Evolutionary conservation across 1,140 invertebrate genomes (phyloP), one percentile per base, ranked within the genome.

Genomic region (Penaeus japonicus): DNA sequence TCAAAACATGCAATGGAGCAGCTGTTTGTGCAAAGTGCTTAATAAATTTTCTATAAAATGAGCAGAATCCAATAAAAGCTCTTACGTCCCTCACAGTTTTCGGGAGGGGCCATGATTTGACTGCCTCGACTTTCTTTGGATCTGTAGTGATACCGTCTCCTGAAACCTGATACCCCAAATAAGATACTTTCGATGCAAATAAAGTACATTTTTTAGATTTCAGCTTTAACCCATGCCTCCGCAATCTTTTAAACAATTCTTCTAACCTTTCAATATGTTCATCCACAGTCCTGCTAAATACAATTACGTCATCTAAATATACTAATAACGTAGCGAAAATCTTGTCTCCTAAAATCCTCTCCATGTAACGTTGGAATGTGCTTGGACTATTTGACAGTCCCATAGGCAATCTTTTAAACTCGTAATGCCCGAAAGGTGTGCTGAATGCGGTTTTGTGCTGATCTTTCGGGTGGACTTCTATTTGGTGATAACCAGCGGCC

Each of bases 21-120:
- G 75, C 84, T 10, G 55, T 12, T n/a, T 12, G 18, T 1, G 84
- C 84, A 86, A 86, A 86, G n/a, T 24, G 55, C n/a, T 78, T 27
- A 30, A 79, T n/a, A 86, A 86, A 86, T 59, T n/a, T 55, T n/a
- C 75, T 79, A 24, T 86, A 86, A n/a, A 86, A 86, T n/a, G 73
- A 79, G n/a, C 24, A 78, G 55, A 86, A 86, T 0, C 12, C 84
- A 4, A 79, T 17, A 86, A 86, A 86, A n/a, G 2, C 54, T 22
- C 54, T 79, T 1, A 86, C 84, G 3, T 86, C 84, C 32, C 62
- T 86, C 18, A 86, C 84, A 4, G 84, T 86, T 1, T 70, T 4
- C 39, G 84, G 75, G 18, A 2, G 35, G 2, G 73, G 53, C 84
- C 84, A 86, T 15, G 78, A 27, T 32, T 22, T 12, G 1, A 86